Conservation (phyloP, 2,113 vertebrate genomes). For the Pimephales promelas region DNA sequence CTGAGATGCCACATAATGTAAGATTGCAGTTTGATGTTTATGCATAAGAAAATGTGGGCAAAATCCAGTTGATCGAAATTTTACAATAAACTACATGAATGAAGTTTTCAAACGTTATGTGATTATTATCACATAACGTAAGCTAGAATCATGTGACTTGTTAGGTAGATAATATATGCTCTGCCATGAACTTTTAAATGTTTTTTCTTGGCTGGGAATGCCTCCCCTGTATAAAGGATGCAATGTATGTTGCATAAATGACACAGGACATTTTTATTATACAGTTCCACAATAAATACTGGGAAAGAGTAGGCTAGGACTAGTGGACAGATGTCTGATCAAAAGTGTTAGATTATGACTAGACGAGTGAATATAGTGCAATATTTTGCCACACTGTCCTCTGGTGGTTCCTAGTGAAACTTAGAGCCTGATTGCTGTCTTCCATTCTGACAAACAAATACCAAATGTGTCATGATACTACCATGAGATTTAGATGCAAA, state of each 20-base stretch:
- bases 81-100: neutral
- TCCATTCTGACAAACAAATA: neutral
- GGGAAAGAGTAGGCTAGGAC: neutral
- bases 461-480: neutral
- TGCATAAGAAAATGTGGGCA: neutral
- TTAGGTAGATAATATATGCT: neutral
- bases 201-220: neutral
- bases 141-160: neutral
- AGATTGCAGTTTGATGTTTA: slow-evolving; percentile 46
- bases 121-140: neutral
- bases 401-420: neutral
- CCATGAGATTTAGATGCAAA: neutral
- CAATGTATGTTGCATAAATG: neutral
- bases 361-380: neutral
- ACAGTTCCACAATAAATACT: neutral
- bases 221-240: neutral
- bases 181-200: neutral
- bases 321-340: neutral
- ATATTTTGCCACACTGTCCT: neutral
- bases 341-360: neutral
- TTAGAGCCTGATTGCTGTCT: neutral
- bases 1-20: slow-evolving; percentile 72
- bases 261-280: neutral
- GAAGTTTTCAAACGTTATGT: neutral
- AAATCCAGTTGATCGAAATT: too few relatives aligned